phyloP scores from a whole-genome alignment of 2,888 invertebrate species.

The Tipula unca region DNA sequence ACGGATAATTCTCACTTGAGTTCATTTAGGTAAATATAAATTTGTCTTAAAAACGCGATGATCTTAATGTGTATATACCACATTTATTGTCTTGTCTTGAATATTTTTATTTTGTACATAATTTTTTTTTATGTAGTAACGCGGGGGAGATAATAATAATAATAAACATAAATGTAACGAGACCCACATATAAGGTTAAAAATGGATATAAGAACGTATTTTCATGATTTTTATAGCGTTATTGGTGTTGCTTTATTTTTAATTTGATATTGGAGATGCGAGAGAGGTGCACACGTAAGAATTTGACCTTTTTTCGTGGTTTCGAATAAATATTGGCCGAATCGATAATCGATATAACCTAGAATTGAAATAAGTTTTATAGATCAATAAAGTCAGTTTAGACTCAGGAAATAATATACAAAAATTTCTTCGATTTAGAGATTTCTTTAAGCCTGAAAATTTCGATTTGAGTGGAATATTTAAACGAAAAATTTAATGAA shows the following conservation, averaged over 20 bases:
- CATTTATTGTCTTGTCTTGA: conserved; percentile 14
- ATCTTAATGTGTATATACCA: conserved; percentile 16
- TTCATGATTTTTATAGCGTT: neutral
- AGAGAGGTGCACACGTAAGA: neutral
- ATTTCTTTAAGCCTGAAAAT: too few species aligned
- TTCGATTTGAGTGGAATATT: too few species aligned
- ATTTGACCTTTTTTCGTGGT: neutral
- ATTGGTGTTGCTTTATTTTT: neutral
- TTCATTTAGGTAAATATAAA: conserved; percentile 16
- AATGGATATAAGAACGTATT: neutral
- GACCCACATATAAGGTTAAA: neutral
- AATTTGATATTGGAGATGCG: neutral
- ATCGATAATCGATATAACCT: neutral
- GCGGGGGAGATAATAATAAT: neutral
- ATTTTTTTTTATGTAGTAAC: neutral
- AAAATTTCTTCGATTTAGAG: too few species aligned
- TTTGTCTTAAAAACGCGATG: conserved; percentile 18
- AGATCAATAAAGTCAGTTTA: too few species aligned
- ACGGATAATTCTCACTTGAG: conserved; percentile 1
- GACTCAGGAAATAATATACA: too few species aligned
- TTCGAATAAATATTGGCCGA: neutral
- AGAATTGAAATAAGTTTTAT: neutral
- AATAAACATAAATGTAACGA: conserved; percentile 14
- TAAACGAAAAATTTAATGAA: too few species aligned
- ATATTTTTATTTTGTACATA: neutral